Conservation (phyloP, 37 sponge, comb jelly and placozoan species). For the Ianthella basta region DNA sequence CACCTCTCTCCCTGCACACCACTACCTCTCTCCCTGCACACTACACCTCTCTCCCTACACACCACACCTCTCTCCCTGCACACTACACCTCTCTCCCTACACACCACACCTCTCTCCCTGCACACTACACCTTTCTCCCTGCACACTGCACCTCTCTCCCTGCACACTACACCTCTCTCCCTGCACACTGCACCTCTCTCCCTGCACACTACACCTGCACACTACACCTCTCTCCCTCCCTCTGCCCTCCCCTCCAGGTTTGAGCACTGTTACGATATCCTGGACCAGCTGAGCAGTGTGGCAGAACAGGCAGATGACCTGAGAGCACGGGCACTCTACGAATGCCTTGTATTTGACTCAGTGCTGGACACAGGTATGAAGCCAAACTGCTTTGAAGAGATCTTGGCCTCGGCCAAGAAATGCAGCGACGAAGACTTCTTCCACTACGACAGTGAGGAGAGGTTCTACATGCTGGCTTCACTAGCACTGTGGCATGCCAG, state of each 20-base stretch:
- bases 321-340: slow-evolving; percentile 63
- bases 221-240: background rate
- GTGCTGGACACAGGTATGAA: slow-evolving; percentile 55
- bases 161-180: background rate
- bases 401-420: slow-evolving; percentile 33
- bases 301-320: slow-evolving; percentile 72
- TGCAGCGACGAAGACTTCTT: slow-evolving; percentile 66
- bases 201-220: background rate
- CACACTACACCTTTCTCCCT: background rate
- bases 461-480: slow-evolving; percentile 69
- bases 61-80: no score
- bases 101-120: no score
- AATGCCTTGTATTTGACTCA: slow-evolving; percentile 69
- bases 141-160: background rate
- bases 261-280: slow-evolving; percentile 22
- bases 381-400: slow-evolving; percentile 21
- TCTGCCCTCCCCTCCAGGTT: background rate
- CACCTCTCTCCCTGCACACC: background rate
- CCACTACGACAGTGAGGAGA: slow-evolving; percentile 72
- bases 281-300: slow-evolving; percentile 53
- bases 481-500: slow-evolving; percentile 64
- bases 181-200: background rate
- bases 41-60: background rate
- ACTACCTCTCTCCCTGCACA: no score
- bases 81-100: background rate